Evolutionary conservation across 2,113 vertebrate species (phyloP).

Genomic region (Nycticorax nycticorax): DNA sequence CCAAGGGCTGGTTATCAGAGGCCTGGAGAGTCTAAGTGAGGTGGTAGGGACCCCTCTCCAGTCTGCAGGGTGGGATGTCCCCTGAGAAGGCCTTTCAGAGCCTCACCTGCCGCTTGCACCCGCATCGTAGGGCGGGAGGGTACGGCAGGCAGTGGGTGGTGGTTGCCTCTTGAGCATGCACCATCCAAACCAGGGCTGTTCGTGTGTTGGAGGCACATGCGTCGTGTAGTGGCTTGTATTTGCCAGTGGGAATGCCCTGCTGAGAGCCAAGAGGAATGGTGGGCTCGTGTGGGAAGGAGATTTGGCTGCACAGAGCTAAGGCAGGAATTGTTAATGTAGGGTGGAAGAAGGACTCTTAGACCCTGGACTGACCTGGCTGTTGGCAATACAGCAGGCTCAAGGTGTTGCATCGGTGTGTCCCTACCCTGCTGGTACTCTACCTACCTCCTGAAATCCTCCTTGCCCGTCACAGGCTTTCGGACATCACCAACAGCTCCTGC

Average conservation of each 20-base stretch:
- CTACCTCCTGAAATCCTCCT: neutral
- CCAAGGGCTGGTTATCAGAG: neutral
- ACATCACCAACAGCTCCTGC: neutral
- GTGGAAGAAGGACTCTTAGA: neutral
- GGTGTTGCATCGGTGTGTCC: neutral
- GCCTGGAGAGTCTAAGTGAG: neutral
- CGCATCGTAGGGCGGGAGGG: neutral
- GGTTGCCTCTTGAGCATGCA: neutral
- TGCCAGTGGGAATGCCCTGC: neutral
- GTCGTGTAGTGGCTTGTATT: neutral
- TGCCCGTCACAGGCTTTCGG: accelerated
- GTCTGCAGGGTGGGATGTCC: neutral
- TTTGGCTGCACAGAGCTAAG: neutral
- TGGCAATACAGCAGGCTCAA: neutral
- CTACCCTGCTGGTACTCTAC: neutral
- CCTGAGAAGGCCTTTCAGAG: neutral
- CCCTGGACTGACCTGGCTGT: neutral
- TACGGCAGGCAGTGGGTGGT: accelerated
- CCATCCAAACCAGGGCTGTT: neutral
- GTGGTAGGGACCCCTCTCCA: neutral
- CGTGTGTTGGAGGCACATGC: accelerated
- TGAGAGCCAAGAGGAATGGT: neutral
- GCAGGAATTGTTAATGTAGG: neutral
- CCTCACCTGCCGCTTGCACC: neutral
- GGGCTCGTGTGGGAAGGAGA: neutral